Percentiles rank a stretch among this genome's conserved stretches.
phyloP scores from a whole-genome alignment of 2,888 invertebrate genomes.

The Catotricha subobsoleta region DNA sequence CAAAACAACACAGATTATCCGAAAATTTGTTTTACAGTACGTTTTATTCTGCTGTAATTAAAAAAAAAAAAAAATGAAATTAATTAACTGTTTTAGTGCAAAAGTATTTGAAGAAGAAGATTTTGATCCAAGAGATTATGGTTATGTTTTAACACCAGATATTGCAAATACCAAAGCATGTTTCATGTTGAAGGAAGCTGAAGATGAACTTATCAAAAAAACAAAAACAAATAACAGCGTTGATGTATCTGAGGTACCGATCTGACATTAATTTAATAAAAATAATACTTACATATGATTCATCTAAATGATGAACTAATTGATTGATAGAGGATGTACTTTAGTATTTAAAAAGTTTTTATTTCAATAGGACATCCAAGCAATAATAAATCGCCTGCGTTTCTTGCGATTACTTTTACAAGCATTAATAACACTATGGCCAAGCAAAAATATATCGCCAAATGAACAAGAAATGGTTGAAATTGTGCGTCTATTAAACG shows the following conservation, averaged over 20 bases:
- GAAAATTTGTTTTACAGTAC: slow-evolving; percentile 74
- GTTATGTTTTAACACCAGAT: slow-evolving; percentile 55
- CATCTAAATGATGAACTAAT: neutral
- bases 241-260: slow-evolving; percentile 3
- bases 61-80: neutral
- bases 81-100: slow-evolving; percentile 33
- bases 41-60: slow-evolving; percentile 15
- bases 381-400: slow-evolving; percentile 61
- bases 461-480: slow-evolving; percentile 42
- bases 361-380: slow-evolving; percentile 35
- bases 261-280: neutral
- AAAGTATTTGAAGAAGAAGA: slow-evolving; percentile 91
- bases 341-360: neutral
- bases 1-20: slow-evolving; percentile 74
- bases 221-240: slow-evolving; percentile 25
- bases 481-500: slow-evolving; percentile 61
- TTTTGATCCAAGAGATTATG: slow-evolving; percentile 84
- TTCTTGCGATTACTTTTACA: slow-evolving; percentile 77
- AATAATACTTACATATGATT: neutral
- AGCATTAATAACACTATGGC: slow-evolving; percentile 35
- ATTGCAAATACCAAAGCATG: slow-evolving; percentile 64
- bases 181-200: slow-evolving; percentile 71
- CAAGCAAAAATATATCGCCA: slow-evolving; percentile 32
- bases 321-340: neutral
- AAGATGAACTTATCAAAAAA: slow-evolving; percentile 69